These are phyloP conservation scores for Cepaea nemoralis DNA, from an alignment of 1,140 invertebrate species.

Conservation along the genomic window DNA sequence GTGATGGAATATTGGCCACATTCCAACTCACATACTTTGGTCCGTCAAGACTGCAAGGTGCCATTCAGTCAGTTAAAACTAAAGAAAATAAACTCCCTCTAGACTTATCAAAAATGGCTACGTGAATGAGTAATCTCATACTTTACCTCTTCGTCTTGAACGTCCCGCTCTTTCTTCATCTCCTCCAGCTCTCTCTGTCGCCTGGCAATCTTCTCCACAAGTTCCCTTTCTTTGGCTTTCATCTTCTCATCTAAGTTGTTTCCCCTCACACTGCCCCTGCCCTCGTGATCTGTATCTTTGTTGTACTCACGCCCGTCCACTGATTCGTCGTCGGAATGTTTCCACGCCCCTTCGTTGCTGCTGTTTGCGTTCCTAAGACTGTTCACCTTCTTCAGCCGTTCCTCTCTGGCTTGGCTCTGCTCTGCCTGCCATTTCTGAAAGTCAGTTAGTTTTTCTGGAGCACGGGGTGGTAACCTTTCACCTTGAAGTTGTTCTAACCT, in stretches of 20 bases:
- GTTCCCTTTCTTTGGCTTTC: constrained; percentile 48
- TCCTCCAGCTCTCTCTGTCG: constrained; percentile 61
- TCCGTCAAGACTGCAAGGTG: too few species aligned
- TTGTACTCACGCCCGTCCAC: constrained; percentile 38
- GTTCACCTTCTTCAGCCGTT: constrained; percentile 46
- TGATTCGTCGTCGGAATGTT: constrained; percentile 34
- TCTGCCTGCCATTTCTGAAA: constrained; percentile 66
- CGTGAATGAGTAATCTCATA: too few species aligned
- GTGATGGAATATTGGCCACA: too few species aligned
- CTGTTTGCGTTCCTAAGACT: constrained; percentile 6
- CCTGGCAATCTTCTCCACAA: constrained; percentile 56
- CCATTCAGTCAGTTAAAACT: too few species aligned
- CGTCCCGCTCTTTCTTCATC: constrained; percentile 49
- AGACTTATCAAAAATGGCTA: too few species aligned
- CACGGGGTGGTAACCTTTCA: neutral
- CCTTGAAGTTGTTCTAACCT: neutral
- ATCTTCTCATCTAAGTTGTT: constrained; percentile 42
- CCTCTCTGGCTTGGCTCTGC: constrained; percentile 56
- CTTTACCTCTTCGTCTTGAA: too few species aligned
- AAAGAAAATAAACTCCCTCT: too few species aligned
- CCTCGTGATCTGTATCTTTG: constrained; percentile 37
- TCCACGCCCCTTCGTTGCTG: constrained; percentile 33
- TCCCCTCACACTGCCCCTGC: constrained; percentile 28
- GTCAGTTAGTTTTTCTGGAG: constrained; percentile 52
- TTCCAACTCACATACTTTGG: too few species aligned